Conservation (phyloP, 30 jellyfish, hydroid and myxozoan species). For the Catostylus mosaicus region DNA sequence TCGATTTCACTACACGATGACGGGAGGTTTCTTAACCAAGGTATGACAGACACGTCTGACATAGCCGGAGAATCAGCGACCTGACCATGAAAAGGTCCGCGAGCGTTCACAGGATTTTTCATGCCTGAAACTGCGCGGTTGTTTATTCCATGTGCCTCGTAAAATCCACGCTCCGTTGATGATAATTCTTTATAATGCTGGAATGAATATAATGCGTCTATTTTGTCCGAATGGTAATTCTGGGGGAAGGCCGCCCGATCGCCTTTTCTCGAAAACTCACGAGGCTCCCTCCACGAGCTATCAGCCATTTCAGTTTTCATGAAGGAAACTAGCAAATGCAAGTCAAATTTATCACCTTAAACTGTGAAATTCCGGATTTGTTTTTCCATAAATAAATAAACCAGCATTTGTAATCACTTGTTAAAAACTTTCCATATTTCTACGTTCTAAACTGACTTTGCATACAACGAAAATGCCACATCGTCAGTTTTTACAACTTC, state of each 20-base stretch:
- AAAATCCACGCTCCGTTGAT: slow-evolving; percentile 33
- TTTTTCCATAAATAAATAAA: neutral
- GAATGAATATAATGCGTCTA: slow-evolving; percentile 8
- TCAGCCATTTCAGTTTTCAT: slow-evolving; percentile 80
- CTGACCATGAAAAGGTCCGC: slow-evolving; percentile 24
- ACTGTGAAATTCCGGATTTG: neutral
- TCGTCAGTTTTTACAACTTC: no score
- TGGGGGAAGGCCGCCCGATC: slow-evolving; percentile 37
- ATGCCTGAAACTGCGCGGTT: slow-evolving; percentile 26
- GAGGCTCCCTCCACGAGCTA: slow-evolving; percentile 77
- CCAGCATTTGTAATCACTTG: neutral
- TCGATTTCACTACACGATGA: slow-evolving; percentile 55
- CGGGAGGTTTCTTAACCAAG: slow-evolving; percentile 57
- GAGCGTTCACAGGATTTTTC: slow-evolving; percentile 1
- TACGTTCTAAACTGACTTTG: neutral
- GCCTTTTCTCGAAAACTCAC: slow-evolving; percentile 34
- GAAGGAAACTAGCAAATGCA: neutral
- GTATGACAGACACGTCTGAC: slow-evolving; percentile 72
- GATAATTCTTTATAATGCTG: slow-evolving; percentile 26
- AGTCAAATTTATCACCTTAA: neutral
- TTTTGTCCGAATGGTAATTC: slow-evolving; percentile 2
- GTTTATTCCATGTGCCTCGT: slow-evolving; percentile 34
- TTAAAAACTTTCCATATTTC: neutral
- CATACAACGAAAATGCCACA: neutral
- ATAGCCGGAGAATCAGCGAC: slow-evolving; percentile 65